Base-by-base conservation (phyloP, 2,797 vertebrate species). In the Morelia viridis region DNA sequence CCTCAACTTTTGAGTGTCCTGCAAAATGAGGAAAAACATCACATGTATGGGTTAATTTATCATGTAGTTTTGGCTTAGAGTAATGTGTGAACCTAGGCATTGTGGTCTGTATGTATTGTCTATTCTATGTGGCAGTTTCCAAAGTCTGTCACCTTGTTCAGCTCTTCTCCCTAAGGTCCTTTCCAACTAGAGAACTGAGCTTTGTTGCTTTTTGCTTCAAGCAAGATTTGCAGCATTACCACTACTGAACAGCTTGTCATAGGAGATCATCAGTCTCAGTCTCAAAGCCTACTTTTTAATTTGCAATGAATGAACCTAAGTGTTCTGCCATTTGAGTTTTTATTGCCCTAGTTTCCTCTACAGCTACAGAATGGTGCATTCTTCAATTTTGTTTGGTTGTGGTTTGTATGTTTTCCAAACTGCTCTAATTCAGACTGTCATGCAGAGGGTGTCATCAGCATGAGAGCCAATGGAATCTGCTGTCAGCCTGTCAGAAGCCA, bases 341-440 rank as follows among this genome's bases (percentile, higher is more conserved):
- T n/a, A 68, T 46, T 86, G 50, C 57, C 57, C 24, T 15, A 15
- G 24, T n/a, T 12, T 62, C 31, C 35, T 53, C 15, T 31, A 80
- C 58, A 80, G 53, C 53, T 24, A 90, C 28, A 58, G 53, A 90
- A 64, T 22, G 58, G 84, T 13, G n/a, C 41, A 76, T 62, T 9
- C 24, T 60, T 35, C 56, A 22, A 28, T 87, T 89, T 80, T 87
- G 15, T 50, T 90, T 62, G 57, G 64, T 89, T 10, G 10, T 35
- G 31, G 83, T 50, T 53, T 87, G 84, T 62, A 80, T 53, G 5
- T 90, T 90, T 92, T 92, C 92, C 88, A 92, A 80, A 89, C 89
- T 56, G 41, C 58, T 92, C 68, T 92, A 80, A 90, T 92, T 62
- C 89, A 92, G 89, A 64, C 89, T 89, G 84, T 71, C 88, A n/a